Evolutionary conservation across 2,797 vertebrate genomes (phyloP).

Genomic region (Etheostoma perlongum): DNA sequence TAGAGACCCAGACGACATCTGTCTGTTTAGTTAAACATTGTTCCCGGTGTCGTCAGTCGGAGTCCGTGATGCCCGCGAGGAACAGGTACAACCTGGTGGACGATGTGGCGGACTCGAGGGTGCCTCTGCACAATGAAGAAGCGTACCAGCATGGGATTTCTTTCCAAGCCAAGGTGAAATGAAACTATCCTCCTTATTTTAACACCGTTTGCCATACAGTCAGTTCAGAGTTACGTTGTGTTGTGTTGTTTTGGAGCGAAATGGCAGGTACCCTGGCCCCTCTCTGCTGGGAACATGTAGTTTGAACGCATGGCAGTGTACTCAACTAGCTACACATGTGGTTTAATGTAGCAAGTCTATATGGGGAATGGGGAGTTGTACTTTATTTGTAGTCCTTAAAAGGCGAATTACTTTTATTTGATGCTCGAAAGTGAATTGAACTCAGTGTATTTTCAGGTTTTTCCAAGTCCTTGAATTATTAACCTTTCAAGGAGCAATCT

Average conservation of each 20-base stretch:
- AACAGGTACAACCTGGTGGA: slow-evolving; percentile 96
- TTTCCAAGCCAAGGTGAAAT: slow-evolving; percentile 94
- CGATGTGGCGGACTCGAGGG: slow-evolving; percentile 90
- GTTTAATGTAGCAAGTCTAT: not conserved
- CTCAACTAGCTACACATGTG: not conserved
- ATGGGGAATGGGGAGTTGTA: not conserved
- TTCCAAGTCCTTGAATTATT: slow-evolving; percentile 45
- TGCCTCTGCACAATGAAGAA: slow-evolving; percentile 93
- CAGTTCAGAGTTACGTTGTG: not conserved
- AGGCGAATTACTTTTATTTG: not conserved
- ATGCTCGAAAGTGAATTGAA: slow-evolving; percentile 14
- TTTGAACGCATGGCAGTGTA: slow-evolving; percentile 52
- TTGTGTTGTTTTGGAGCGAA: not conserved
- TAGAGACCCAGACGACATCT: not conserved
- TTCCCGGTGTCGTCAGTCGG: slow-evolving; percentile 9
- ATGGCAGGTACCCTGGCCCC: slow-evolving; percentile 56
- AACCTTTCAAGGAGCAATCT: slow-evolving; percentile 11
- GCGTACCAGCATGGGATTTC: slow-evolving; percentile 92
- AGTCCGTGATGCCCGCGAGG: slow-evolving; percentile 86
- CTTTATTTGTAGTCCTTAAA: not conserved
- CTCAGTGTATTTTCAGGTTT: slow-evolving; percentile 40
- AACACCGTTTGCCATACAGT: not conserved
- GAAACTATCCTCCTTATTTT: not conserved
- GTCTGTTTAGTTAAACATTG: slow-evolving; percentile 23
- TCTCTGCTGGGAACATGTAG: slow-evolving; percentile 35